Evolutionary conservation across 2,888 invertebrate species (phyloP).

Genomic region (Eupithecia subfuscata): DNA sequence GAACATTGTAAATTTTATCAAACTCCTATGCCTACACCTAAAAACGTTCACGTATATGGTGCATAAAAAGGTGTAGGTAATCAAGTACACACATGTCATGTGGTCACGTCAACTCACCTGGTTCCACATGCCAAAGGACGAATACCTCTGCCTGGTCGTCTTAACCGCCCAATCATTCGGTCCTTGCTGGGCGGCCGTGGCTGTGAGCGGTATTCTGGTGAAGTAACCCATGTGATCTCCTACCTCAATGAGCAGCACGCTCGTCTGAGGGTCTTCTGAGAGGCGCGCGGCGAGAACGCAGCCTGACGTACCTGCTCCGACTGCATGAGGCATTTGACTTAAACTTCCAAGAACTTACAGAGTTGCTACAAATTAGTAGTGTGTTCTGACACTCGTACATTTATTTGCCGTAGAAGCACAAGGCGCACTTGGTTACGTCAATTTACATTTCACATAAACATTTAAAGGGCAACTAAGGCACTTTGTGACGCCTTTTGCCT

Average conservation of each 20-base stretch:
- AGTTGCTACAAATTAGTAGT: no score
- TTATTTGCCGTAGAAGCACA: no score
- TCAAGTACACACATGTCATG: neutral
- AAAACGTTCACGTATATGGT: no score
- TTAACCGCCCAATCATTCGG: constrained; percentile 88
- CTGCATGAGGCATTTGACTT: constrained; percentile 49
- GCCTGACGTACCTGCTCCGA: constrained; percentile 89
- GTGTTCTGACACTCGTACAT: no score
- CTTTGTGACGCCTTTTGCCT: no score
- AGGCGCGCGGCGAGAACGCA: constrained; percentile 88
- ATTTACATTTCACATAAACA: no score
- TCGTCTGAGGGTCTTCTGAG: constrained; percentile 81
- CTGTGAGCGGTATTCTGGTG: constrained; percentile 86
- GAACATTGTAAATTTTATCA: no score
- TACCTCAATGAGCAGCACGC: constrained; percentile 87
- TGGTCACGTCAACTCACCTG: neutral
- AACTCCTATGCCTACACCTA: no score
- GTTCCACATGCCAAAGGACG: constrained; percentile 86
- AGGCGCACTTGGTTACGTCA: no score
- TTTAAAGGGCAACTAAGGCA: no score
- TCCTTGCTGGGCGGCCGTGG: constrained; percentile 87
- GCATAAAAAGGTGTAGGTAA: neutral
- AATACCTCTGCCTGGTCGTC: constrained; percentile 86
- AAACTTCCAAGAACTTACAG: no score
- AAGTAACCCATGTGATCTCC: constrained; percentile 88